Percentiles rank a stretch among this genome's conserved stretches.
Conservation (phyloP, 2,113 vertebrate genomes). For the Trogon surrucura region DNA sequence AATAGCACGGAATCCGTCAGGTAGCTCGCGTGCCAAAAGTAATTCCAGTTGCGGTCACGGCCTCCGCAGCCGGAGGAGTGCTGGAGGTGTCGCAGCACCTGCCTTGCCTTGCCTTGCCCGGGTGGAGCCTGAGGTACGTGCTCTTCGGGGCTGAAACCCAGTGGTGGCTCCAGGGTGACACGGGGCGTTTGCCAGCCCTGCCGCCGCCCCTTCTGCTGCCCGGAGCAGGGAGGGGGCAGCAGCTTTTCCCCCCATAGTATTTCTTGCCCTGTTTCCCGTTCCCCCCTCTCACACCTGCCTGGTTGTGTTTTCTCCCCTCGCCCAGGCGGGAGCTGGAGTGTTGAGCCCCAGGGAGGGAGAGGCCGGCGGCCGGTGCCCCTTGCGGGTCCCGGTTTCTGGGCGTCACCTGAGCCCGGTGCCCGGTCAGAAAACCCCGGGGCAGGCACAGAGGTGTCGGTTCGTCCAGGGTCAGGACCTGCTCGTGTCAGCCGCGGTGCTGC, state of each 20-base stretch:
- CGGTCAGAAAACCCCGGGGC: background rate
- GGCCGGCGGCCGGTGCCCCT: background rate
- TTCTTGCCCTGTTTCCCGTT: rapidly evolving
- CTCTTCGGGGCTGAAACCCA: background rate
- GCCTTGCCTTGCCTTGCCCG: rapidly evolving
- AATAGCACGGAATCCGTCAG: background rate
- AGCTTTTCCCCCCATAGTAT: rapidly evolving
- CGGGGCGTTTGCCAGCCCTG: background rate
- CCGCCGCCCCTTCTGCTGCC: background rate
- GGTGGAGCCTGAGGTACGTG: background rate
- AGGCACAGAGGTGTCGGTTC: background rate
- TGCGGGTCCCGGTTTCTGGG: rapidly evolving
- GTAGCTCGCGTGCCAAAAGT: background rate
- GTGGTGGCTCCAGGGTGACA: background rate
- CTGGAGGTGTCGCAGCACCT: rapidly evolving
- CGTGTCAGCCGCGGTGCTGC: rapidly evolving
- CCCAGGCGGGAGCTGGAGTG: no score
- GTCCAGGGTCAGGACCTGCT: background rate
- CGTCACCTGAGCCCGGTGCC: rapidly evolving
- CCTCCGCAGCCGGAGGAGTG: rapidly evolving
- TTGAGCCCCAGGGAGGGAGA: background rate
- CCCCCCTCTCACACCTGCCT: background rate
- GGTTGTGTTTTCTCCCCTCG: no score
- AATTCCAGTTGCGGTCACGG: rapidly evolving
- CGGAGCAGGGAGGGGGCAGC: rapidly evolving